Evolutionary conservation across 2,113 vertebrate genomes (phyloP), one percentile per base, ranked within the genome.

Genomic region (Ploceus nigricollis): DNA sequence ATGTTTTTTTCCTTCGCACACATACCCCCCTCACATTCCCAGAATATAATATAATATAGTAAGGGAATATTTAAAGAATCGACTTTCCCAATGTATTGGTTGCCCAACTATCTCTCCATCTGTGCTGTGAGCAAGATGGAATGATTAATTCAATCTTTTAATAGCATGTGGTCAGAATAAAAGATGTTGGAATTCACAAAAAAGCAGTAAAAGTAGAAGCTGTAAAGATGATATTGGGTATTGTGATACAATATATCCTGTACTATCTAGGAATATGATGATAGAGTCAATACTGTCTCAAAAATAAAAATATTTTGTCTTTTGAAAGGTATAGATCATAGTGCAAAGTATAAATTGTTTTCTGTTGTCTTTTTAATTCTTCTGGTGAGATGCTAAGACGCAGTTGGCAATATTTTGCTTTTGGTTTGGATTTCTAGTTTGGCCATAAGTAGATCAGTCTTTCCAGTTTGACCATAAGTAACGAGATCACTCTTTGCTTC

Each of bases 71-170:
- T 85, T 92, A 77, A 87, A 92, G 60, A 94, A 89, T 33, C 0
- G 0, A 37, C 65, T 92, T 95, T 90, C 89, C 72, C 9, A 2
- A 14, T 82, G 20, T 44, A 48, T 71, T 54, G 14, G 51, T 86
- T 89, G 40, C 54, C 48, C 30, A 81, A 23, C 44, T 90, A 56
- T 88, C 60, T 77, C 37, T 90, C n/a, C 53, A 64, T 92, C 60
- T 81, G 56, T 9, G 2, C 40, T 86, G 40, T 39, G 14, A 93
- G 56, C 56, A 90, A 66, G 76, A 61, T 68, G 60, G 53, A 92
- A 81, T 87, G 69, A 89, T 92, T 77, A 93, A 87, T 90, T 93
- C 9, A 78, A 39, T 83, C 72, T 89, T 90, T 83, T 89, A 90
- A 75, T 89, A 87, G 61, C 3, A 2, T 89, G 21, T 71, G 40